Evolutionary conservation across 1,140 invertebrate genomes (phyloP), one percentile per base, ranked within the genome.

Genomic region (Caerostris darwini): DNA sequence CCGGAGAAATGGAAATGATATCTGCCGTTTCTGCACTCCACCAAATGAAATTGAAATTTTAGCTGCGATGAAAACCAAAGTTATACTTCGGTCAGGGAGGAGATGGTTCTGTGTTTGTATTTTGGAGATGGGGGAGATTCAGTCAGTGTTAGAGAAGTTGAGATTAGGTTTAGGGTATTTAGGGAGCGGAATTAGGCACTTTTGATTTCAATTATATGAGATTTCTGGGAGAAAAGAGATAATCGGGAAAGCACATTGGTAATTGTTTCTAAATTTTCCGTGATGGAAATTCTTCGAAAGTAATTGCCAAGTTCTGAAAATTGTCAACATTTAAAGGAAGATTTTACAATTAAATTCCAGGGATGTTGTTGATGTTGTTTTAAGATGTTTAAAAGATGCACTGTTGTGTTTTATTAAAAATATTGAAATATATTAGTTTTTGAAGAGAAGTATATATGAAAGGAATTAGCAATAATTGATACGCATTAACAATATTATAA

Each of bases 131-230:
- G 17, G 64, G 64, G 64, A 54, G 57, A 7, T 8, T 71, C 50
- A 3, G 4, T 14, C 81, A 56, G n/a, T n/a, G n/a, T 34, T 34
- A 0, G 34, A n/a, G 64, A 77, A 77, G 10, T 19, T 77, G 34
- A 69, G 87, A 89, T 89, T 89, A 54, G 54, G 19, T 34, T 89
- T 50, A 14, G 53, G 6, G 81, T 61, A 8, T 71, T 50, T 71
- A 12, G 87, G 59, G 85, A 77, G 14, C 5, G 67, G 64, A 67
- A 69, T 89, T 69, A 67, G 64, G 53, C 87, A 69, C 61, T 71
- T 69, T 89, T 89, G 58, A 89, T 69, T 71, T 67, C 61, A 89
- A 89, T 89, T 89, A 89, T 87, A 50, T 19, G 7, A 50, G 14
- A 64, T 87, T 87, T 19, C 85, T 87, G 58, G 59, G 34, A 34